A percentile compares a stretch with the other conserved stretches of the same genome.
phyloP scores from a whole-genome alignment of 2,888 invertebrate genomes.

The Linnaemya vulpina region DNA sequence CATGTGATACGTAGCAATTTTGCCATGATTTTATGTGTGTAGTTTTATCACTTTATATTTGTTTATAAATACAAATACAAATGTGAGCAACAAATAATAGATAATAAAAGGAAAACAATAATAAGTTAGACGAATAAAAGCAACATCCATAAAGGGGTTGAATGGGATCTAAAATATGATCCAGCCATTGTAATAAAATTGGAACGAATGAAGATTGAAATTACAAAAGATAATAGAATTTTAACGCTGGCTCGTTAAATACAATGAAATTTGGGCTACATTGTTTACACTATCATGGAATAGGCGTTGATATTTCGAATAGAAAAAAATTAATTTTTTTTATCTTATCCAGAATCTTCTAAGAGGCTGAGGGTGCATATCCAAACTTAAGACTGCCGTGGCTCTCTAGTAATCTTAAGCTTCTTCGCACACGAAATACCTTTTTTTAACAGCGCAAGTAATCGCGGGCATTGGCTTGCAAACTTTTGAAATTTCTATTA shows the following conservation, averaged over 20 bases:
- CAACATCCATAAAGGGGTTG: slow-evolving; percentile 48
- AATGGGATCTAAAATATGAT: slow-evolving; percentile 30
- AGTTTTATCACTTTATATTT: slow-evolving; percentile 4
- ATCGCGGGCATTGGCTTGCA: too few species aligned
- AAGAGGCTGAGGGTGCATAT: too few species aligned
- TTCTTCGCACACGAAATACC: too few species aligned
- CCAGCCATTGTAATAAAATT: slow-evolving; percentile 18
- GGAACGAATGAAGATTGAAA: not conserved
- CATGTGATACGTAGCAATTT: slow-evolving; percentile 17
- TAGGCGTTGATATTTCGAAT: slow-evolving; percentile 11
- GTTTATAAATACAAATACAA: not conserved
- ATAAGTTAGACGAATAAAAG: slow-evolving; percentile 2
- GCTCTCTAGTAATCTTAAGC: too few species aligned
- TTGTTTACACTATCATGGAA: not conserved
- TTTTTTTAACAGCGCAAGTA: too few species aligned
- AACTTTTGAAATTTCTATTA: too few species aligned
- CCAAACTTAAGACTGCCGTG: too few species aligned
- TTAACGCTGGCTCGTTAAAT: too few species aligned
- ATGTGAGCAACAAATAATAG: slow-evolving; percentile 54
- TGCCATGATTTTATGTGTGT: not conserved
- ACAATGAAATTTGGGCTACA: not conserved
- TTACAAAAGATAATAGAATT: not conserved
- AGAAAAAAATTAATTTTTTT: too few species aligned
- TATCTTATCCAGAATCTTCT: too few species aligned
- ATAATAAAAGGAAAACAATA: slow-evolving; percentile 59